Evolutionary conservation across 92 coral and sea anemone species (phyloP).

Genomic region (Nematostella vectensis): DNA sequence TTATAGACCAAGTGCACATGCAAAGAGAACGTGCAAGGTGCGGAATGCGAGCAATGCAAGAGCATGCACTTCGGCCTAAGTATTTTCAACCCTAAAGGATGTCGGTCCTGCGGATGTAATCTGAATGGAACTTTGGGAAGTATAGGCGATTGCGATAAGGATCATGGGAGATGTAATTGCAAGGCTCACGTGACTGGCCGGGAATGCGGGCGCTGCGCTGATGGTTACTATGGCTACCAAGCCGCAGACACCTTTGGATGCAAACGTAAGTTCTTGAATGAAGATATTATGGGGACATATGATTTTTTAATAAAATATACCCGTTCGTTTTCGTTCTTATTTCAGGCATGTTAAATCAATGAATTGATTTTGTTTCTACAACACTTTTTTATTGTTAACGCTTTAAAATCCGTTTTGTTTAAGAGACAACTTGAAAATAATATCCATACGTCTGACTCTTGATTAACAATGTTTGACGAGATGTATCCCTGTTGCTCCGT

Average conservation of each 20-base stretch:
- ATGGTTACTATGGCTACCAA: slow-evolving; percentile 52
- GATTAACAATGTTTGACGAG: too few relatives aligned
- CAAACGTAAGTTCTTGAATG: slow-evolving; percentile 46
- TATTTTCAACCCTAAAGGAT: slow-evolving; percentile 66
- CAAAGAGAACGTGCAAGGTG: slow-evolving; percentile 77
- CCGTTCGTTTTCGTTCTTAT: too few relatives aligned
- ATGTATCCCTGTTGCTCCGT: too few relatives aligned
- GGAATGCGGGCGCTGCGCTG: slow-evolving; percentile 54
- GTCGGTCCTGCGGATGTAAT: slow-evolving; percentile 67
- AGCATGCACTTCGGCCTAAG: slow-evolving; percentile 63
- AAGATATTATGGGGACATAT: neutral
- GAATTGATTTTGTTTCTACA: too few relatives aligned
- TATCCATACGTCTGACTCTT: too few relatives aligned
- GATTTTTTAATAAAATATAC: too few relatives aligned
- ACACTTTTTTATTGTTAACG: too few relatives aligned
- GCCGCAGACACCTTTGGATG: slow-evolving; percentile 75
- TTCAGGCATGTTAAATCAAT: too few relatives aligned
- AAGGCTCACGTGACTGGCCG: slow-evolving; percentile 82
- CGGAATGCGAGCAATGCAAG: slow-evolving; percentile 76
- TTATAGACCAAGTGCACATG: slow-evolving; percentile 73
- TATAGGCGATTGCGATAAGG: slow-evolving; percentile 61
- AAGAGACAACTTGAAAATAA: too few relatives aligned
- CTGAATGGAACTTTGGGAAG: slow-evolving; percentile 79
- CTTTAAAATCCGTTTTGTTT: too few relatives aligned
- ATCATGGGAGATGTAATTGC: slow-evolving; percentile 71